Evolutionary conservation across 2,797 vertebrate species (phyloP).

Genomic region (Crocodylus rhombifer): DNA sequence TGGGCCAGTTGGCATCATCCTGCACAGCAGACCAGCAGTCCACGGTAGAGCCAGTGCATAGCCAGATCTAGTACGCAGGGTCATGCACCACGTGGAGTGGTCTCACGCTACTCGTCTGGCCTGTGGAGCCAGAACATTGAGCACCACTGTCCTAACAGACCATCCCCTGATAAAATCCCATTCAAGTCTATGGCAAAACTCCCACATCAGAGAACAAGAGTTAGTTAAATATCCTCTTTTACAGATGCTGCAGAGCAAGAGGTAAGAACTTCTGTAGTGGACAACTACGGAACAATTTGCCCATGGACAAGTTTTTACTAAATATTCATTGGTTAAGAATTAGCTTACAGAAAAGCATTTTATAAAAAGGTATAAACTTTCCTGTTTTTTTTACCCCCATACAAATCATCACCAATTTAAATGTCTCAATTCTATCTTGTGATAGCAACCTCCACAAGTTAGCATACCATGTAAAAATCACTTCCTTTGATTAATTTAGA

Average conservation of each 20-base stretch:
- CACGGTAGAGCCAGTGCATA: too few relatives aligned
- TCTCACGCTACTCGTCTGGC: too few relatives aligned
- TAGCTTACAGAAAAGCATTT: background rate
- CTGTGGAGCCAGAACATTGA: too few relatives aligned
- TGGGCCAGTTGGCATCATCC: too few relatives aligned
- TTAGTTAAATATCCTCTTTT: background rate
- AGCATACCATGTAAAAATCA: background rate
- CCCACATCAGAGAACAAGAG: background rate
- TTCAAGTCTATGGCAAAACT: background rate
- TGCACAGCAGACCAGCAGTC: too few relatives aligned
- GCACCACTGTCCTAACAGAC: background rate
- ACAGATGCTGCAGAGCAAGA: background rate
- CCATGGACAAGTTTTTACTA: background rate
- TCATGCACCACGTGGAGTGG: too few relatives aligned
- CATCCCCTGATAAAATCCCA: background rate
- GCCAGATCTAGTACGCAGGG: too few relatives aligned
- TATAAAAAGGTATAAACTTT: too few relatives aligned
- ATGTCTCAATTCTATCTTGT: background rate
- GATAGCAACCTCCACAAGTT: background rate
- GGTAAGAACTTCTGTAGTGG: background rate
- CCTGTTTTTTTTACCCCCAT: too few relatives aligned
- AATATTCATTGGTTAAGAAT: background rate
- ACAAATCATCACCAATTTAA: background rate
- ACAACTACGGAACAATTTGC: background rate
- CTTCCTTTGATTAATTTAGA: background rate